A percentile compares a stretch with the other conserved stretches of the same genome.
Conservation (phyloP, 2,888 invertebrate genomes). For the Coelopa pilipes region DNA sequence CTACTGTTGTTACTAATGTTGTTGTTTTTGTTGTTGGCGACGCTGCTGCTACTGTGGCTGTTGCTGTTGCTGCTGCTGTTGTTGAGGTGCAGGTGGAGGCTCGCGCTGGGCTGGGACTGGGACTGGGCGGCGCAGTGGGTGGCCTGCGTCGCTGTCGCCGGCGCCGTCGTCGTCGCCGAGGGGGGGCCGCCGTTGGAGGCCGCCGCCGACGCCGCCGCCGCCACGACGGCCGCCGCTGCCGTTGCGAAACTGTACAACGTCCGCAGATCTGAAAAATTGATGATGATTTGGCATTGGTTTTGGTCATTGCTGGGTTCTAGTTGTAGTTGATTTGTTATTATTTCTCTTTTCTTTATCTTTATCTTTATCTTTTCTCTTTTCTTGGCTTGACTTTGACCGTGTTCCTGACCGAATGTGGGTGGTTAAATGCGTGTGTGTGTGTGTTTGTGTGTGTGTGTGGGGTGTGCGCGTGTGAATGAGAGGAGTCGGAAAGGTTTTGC, state of each 20-base stretch:
- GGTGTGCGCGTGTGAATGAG: not conserved
- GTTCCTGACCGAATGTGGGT: not conserved
- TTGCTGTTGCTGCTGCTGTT: constrained; percentile 26
- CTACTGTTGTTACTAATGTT: constrained; percentile 15
- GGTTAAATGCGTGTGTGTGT: not conserved
- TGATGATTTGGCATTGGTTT: constrained; percentile 57
- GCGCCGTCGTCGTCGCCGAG: constrained; percentile 17
- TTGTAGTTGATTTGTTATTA: not conserved
- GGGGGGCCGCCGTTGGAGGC: constrained; percentile 9
- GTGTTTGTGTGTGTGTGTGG: not conserved
- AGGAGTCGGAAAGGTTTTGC: not conserved
- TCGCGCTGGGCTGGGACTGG: constrained; percentile 34
- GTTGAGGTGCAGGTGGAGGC: not conserved
- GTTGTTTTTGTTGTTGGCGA: constrained; percentile 30
- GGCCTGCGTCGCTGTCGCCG: constrained; percentile 26
- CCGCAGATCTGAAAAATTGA: constrained; percentile 67
- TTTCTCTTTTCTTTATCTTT: too few relatives aligned
- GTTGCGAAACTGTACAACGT: constrained; percentile 65
- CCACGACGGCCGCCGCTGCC: constrained; percentile 62
- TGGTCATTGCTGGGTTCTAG: constrained; percentile 30
- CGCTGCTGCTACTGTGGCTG: constrained; percentile 35
- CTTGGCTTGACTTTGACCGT: too few relatives aligned
- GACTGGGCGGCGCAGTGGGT: constrained; percentile 39
- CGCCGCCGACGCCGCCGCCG: constrained; percentile 49
- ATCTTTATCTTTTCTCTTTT: not conserved